Base-by-base conservation (phyloP, 2,797 vertebrate species). In the Eupleurogrammus muticus region DNA sequence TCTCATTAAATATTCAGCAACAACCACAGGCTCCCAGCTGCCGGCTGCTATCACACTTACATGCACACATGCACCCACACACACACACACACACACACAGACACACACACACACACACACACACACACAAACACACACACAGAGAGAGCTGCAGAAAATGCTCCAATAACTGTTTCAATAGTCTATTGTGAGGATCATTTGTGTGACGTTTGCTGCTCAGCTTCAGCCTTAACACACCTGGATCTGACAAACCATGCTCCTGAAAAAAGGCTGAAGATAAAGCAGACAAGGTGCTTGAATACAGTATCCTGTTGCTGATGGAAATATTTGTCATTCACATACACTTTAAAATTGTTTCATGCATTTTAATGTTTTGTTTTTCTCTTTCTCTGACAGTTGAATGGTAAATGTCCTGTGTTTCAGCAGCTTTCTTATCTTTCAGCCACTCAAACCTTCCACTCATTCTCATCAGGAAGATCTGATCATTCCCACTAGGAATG, bases 1-100 rank as follows among this genome's bases (percentile, higher is more conserved):
- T 87, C 92, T 91, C 86, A 92, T 95, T 84, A 95, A 95, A 94
- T 94, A 95, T 95, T 95, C 87, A 95, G 91, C 80, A 91, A 84
- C 80, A 69, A 73, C 85, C 87, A 87, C 87, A 87, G 88, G 85
- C 90, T 89, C 89, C 88, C 89, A 92, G 92, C 91, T 89, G 89
- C 91, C 81, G 84, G 73, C 86, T 86, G 75, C 79, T 85, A 62
- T 85, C 78, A 84, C 76, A 75, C 79, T 77, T 80, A 86, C 78
- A 75, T 73, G 65, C 77, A 28, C 28, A 28, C 28, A 28, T 6
- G 6, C 28, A 28, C 28, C 3, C 28, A 28, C 28, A 28, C 28
- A 28, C 28, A 28, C 28, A 28, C 28, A 28, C 28, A 28, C 28
- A 28, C 28, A 28, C 28, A 28, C 28, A 28, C 28, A 28, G 3